These are phyloP conservation scores for Melangyna quadrimaculata DNA, from an alignment of 2,888 invertebrate species.

Conservation along the genomic window DNA sequence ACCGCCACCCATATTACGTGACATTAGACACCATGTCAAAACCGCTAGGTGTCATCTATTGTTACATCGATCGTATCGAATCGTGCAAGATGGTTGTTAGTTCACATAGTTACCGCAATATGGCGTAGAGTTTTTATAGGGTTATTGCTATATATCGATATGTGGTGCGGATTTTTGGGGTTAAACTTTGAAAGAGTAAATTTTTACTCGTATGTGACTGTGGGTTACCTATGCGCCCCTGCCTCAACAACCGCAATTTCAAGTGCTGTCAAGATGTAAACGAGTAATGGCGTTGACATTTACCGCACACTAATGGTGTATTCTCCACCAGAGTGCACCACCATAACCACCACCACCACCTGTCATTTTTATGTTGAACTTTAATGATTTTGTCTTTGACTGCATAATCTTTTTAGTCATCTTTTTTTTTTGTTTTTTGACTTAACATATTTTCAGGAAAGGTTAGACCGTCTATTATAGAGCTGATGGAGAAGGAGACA, in stretches of 20 bases:
- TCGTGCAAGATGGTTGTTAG: conserved; percentile 49
- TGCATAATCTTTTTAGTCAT: background rate
- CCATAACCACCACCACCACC: too few species aligned
- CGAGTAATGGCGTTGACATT: conserved; percentile 31
- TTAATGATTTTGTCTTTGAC: conserved; percentile 19
- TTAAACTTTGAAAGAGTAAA: conserved; percentile 26
- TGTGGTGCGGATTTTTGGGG: conserved; percentile 27
- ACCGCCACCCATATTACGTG: conserved; percentile 66
- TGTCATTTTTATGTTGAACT: conserved; percentile 20
- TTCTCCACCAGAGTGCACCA: background rate
- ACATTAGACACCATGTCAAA: conserved; percentile 52
- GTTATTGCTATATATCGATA: background rate
- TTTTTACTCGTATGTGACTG: background rate
- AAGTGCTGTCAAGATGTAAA: conserved; percentile 26
- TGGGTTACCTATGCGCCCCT: background rate
- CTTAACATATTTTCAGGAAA: background rate
- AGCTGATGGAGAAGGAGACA: background rate
- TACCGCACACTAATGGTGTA: conserved; percentile 45
- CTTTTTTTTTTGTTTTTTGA: too few species aligned
- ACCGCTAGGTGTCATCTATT: conserved; percentile 52
- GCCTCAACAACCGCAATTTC: conserved; percentile 16
- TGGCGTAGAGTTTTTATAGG: background rate
- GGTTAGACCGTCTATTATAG: background rate
- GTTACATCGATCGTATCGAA: background rate
- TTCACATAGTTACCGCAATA: conserved; percentile 2